Percentiles rank a stretch among this genome's conserved stretches.
Conservation (phyloP, 2,888 invertebrate species). For the Mesorhabditis belari region DNA sequence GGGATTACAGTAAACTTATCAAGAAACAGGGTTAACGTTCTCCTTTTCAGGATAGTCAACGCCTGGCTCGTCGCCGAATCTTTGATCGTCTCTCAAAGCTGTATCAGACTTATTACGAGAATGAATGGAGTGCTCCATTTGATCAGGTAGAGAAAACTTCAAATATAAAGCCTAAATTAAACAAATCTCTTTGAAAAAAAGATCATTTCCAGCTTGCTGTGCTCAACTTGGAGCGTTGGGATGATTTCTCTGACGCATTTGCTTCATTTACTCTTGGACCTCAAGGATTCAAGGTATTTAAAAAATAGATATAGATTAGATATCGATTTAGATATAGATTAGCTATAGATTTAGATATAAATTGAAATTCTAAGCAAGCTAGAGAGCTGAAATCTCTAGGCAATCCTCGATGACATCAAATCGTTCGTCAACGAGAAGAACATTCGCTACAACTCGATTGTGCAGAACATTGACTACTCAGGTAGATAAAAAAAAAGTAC, state of each 20-base stretch:
- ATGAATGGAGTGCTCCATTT: slow-evolving; percentile 41
- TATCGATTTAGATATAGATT: too few relatives aligned
- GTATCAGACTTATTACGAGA: slow-evolving; percentile 29
- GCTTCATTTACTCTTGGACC: background rate
- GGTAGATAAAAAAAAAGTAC: too few relatives aligned
- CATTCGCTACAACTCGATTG: background rate
- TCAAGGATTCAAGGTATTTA: background rate
- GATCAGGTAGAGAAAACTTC: slow-evolving; percentile 13
- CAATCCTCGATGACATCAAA: slow-evolving; percentile 25
- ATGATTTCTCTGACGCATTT: slow-evolving; percentile 14
- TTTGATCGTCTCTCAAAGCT: slow-evolving; percentile 19
- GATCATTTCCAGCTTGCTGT: slow-evolving; percentile 23
- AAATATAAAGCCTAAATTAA: too few relatives aligned
- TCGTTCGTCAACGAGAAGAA: slow-evolving; percentile 9
- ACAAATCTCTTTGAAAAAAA: background rate
- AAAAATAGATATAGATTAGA: background rate
- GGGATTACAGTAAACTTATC: too few relatives aligned
- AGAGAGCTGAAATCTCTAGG: slow-evolving; percentile 1
- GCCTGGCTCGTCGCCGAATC: background rate
- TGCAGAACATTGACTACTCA: slow-evolving; percentile 11
- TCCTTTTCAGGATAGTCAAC: background rate
- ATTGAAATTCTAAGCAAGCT: too few relatives aligned
- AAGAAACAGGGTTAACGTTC: background rate
- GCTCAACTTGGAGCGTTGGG: slow-evolving; percentile 29
- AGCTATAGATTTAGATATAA: too few relatives aligned